Evolutionary conservation across 2,113 vertebrate species (phyloP).

Genomic region (Dicrurus megarhynchus): DNA sequence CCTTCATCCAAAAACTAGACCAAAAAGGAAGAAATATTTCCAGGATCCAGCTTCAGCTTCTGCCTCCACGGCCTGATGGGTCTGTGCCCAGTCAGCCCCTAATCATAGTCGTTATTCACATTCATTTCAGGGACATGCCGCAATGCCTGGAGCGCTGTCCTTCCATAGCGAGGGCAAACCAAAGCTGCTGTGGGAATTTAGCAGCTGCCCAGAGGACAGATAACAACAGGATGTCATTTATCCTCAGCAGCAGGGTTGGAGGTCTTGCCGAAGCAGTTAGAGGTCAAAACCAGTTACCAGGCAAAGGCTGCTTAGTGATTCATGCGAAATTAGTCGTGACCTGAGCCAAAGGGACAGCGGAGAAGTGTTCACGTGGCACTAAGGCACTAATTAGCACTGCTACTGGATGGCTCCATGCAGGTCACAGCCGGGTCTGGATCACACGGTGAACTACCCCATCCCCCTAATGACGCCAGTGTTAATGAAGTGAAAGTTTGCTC

Average conservation of each 20-base stretch:
- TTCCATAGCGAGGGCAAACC: not conserved
- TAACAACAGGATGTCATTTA: conserved; percentile 45
- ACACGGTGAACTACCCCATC: not conserved
- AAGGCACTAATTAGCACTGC: not conserved
- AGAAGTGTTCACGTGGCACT: not conserved
- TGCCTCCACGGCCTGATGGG: not conserved
- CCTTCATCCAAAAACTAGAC: not conserved
- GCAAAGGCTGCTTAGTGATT: not conserved
- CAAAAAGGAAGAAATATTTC: conserved; percentile 19
- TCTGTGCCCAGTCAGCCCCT: not conserved
- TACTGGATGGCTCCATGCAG: not conserved
- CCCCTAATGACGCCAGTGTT: not conserved
- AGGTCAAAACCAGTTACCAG: conserved; percentile 11
- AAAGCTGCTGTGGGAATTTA: not conserved
- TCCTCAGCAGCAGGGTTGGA: not conserved
- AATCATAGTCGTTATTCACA: not conserved
- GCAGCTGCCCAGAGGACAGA: conserved; percentile 5
- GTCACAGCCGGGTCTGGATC: not conserved
- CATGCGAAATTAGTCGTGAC: not conserved
- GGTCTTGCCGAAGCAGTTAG: not conserved
- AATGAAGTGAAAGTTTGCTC: not conserved
- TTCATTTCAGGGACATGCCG: not conserved
- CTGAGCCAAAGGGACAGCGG: not conserved
- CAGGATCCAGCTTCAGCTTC: not conserved
- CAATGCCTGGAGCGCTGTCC: not conserved